A percentile compares a stretch with the other conserved stretches of the same genome.
Evolutionary conservation across 2,113 vertebrate genomes (phyloP).

Genomic region (Leucopsar rothschildi): DNA sequence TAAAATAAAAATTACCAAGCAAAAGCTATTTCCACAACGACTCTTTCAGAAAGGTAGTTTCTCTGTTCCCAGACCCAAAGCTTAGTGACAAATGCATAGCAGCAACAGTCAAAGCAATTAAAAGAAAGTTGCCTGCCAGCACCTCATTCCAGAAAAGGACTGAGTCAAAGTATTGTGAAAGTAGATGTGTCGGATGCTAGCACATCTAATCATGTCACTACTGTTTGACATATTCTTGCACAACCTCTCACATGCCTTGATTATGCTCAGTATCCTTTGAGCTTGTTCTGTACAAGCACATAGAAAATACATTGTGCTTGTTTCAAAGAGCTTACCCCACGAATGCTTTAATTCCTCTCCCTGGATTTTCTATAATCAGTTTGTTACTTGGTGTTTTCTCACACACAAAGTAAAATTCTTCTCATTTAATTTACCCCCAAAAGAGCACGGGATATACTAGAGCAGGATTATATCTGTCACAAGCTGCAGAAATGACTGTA

Average conservation of each 20-base stretch:
- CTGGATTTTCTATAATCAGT: constrained; percentile 45
- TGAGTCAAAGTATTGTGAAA: not conserved
- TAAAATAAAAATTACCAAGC: not conserved
- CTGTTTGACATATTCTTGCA: constrained; percentile 28
- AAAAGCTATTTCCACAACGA: not conserved
- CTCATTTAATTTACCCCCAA: not conserved
- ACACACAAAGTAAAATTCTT: not conserved
- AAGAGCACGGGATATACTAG: not conserved
- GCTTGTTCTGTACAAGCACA: not conserved
- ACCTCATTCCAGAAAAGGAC: not conserved
- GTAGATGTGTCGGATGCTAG: not conserved
- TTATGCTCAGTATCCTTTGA: constrained; percentile 1
- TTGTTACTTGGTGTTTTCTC: constrained; percentile 32
- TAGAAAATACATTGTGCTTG: constrained; percentile 14
- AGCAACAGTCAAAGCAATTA: not conserved
- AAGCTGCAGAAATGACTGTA: constrained; percentile 8
- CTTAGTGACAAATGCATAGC: not conserved
- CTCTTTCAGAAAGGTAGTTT: not conserved
- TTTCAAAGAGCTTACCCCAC: constrained; percentile 45
- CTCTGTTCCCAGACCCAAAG: not conserved
- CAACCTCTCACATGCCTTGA: constrained; percentile 38
- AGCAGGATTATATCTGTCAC: constrained; percentile 35
- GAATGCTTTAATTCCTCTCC: constrained; percentile 39
- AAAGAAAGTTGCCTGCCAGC: not conserved
- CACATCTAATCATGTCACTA: not conserved